Base-by-base conservation (phyloP, 2,113 vertebrate species). In the Bujurquina vittata region DNA sequence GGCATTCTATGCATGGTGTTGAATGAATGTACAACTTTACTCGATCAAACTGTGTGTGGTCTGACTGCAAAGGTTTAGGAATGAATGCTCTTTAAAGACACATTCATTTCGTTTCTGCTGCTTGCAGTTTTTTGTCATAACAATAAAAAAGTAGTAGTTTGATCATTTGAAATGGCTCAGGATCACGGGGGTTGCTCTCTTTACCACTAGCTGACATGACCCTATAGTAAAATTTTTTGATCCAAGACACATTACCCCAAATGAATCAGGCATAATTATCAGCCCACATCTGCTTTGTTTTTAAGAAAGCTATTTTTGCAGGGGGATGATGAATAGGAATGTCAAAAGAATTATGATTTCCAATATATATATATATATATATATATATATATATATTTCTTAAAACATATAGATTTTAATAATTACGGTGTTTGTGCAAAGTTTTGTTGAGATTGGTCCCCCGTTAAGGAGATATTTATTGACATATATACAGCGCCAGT, bases 11-110 rank as follows among this genome's bases (percentile, higher is more conserved):
- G 74, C 85, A 80, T 87, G 37, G 73, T 5, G 7, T 26, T 72
- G 74, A 91, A 88, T 86, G 56, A 85, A 87, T 83, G 74, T 35
- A 37, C 67, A 85, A 37, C 75, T 85, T 76, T 85, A 73, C 67
- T 69, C 54, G 31, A 79, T 84, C 67, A 61, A 73, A 54, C 73
- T 77, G 17, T 52, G 35, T 76, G 33, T 57, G 69, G 12, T 74
- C 79, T 69, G 60, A 86, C 61, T 79, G 75, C 77, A 83, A 84
- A 84, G 69, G 82, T 59, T 65, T 18, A 78, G 22, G 62, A 76
- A 79, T 46, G 63, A 35, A 58, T 40, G n/a, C 15, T 63, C 54
- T 72, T 75, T 43, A 62, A 43, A 74, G 2, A 4, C 23, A 37
- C 43, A 12, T 17, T 69, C 3, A 18, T 49, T 29, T 69, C 11